These are phyloP conservation scores for Apeira syringaria DNA, from an alignment of 2,888 invertebrate species.

Conservation along the genomic window DNA sequence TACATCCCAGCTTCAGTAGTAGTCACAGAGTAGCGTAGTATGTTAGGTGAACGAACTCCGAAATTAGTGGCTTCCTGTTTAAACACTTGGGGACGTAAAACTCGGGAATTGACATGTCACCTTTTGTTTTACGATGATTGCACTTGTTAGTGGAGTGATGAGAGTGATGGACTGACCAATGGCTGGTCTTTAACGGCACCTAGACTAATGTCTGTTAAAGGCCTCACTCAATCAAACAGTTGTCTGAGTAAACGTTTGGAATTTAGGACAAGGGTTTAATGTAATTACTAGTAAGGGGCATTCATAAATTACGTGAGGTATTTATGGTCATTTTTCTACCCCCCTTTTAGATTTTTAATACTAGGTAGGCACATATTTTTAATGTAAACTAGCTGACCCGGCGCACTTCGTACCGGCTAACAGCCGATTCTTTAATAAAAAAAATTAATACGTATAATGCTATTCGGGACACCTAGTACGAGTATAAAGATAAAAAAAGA, in stretches of 20 bases:
- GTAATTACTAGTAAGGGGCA: not conserved
- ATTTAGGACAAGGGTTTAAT: not conserved
- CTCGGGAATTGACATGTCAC: conserved; percentile 39
- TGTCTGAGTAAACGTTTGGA: too few relatives aligned
- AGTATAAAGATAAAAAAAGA: too few relatives aligned
- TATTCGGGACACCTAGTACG: too few relatives aligned
- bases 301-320: too few relatives aligned
- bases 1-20: conserved; percentile 3
- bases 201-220: not conserved
- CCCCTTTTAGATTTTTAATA: too few relatives aligned
- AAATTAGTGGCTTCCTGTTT: conserved; percentile 55
- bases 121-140: conserved; percentile 41
- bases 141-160: conserved; percentile 16
- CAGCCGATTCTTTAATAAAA: too few relatives aligned
- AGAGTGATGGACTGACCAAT: conserved; percentile 5
- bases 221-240: too few relatives aligned
- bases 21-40: conserved; percentile 34
- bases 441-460: too few relatives aligned
- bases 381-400: too few relatives aligned
- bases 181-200: not conserved
- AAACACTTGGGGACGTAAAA: conserved; percentile 34
- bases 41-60: conserved; percentile 43
- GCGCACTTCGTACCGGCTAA: too few relatives aligned
- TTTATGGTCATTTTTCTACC: too few relatives aligned
- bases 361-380: too few relatives aligned